Evolutionary conservation across 2,888 invertebrate genomes (phyloP).

Genomic region (Rapana venosa): DNA sequence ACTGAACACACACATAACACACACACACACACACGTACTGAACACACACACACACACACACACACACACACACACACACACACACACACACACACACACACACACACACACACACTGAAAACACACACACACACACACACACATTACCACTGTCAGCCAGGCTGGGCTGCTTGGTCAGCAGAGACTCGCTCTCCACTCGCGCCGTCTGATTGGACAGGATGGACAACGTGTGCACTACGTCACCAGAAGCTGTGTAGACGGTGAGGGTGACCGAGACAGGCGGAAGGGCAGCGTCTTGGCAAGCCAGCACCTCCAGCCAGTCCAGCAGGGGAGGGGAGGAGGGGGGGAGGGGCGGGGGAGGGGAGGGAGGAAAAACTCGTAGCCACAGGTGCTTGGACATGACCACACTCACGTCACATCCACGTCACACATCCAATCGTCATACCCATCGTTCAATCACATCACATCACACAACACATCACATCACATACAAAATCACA

Average conservation of each 20-base stretch:
- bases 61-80: slow-evolving; percentile 34
- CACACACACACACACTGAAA: slow-evolving; percentile 18
- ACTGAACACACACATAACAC: slow-evolving; percentile 14
- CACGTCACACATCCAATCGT: too few relatives aligned
- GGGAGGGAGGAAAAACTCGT: slow-evolving; percentile 48
- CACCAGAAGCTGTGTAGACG: slow-evolving; percentile 26
- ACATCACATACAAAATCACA: too few relatives aligned
- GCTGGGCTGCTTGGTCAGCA: background rate
- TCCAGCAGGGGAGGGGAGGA: background rate
- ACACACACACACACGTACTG: background rate
- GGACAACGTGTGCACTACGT: slow-evolving; percentile 18
- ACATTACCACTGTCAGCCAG: background rate
- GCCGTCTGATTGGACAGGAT: slow-evolving; percentile 8
- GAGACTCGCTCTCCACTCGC: background rate
- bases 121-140: background rate
- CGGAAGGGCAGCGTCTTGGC: background rate
- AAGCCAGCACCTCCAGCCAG: slow-evolving; percentile 27
- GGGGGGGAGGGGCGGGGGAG: slow-evolving; percentile 24
- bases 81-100: slow-evolving; percentile 41
- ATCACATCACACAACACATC: too few relatives aligned
- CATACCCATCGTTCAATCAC: too few relatives aligned
- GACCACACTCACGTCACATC: too few relatives aligned
- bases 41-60: slow-evolving; percentile 40
- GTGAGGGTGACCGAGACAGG: slow-evolving; percentile 21
- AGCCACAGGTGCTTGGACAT: slow-evolving; percentile 49